Percentiles rank a stretch among this genome's conserved stretches.
Conservation (phyloP, 1,140 invertebrate species). For the Matsumurasca onukii region DNA sequence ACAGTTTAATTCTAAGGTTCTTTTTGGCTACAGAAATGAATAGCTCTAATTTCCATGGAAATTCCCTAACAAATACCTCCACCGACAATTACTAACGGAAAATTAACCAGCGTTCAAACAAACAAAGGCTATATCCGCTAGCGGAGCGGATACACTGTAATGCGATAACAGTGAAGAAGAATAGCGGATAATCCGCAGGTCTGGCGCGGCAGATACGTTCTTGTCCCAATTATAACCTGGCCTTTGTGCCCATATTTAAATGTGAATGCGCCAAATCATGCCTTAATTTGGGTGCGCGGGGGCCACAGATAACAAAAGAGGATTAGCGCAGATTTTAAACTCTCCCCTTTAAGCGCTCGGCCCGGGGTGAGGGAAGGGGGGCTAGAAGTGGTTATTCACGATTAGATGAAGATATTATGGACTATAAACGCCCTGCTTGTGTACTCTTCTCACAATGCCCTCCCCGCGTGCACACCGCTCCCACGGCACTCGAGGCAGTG, state of each 20-base stretch:
- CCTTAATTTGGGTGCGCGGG: conserved; percentile 31
- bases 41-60: no score
- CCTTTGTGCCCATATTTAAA: conserved; percentile 22
- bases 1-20: no score
- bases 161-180: conserved; percentile 14
- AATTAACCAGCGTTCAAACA: no score
- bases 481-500: no score
- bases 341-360: conserved; percentile 27
- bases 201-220: conserved; percentile 7
- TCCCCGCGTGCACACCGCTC: no score
- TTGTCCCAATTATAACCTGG: conserved; percentile 23
- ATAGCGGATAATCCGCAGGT: conserved; percentile 10
- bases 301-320: conserved; percentile 34
- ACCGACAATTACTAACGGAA: no score
- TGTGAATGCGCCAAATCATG: conserved; percentile 32
- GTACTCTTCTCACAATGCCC: conserved; percentile 31
- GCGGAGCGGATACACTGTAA: no score
- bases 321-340: conserved; percentile 35
- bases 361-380: conserved; percentile 11
- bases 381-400: conserved; percentile 33
- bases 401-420: conserved; percentile 39
- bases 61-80: no score
- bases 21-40: no score
- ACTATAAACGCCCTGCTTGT: conserved; percentile 36
- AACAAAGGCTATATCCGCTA: no score